Evolutionary conservation across 2,797 vertebrate genomes (phyloP).

Genomic region (Rachycentron canadum): DNA sequence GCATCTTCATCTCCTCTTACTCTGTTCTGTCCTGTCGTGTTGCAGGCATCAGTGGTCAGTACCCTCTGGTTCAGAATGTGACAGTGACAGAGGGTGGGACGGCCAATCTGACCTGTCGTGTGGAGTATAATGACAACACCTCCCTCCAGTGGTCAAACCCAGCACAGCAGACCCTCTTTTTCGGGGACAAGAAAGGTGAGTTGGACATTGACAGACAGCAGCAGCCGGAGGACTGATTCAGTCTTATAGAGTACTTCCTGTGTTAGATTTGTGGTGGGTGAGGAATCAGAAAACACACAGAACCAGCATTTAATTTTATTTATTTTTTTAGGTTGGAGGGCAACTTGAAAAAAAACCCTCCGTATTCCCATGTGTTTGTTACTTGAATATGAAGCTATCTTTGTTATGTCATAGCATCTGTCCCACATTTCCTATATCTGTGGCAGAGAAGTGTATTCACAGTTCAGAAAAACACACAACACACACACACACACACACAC

Average conservation of each 20-base stretch:
- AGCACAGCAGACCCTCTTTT: constrained; percentile 99
- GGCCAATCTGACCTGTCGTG: constrained; percentile 97
- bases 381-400: constrained; percentile 43
- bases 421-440: constrained; percentile 43
- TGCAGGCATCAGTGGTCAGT: constrained; percentile 88
- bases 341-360: constrained; percentile 14
- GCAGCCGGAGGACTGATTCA: constrained; percentile 24
- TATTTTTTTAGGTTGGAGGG: constrained; percentile 20
- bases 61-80: constrained; percentile 96
- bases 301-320: background rate
- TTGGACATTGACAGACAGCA: constrained; percentile 26
- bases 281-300: constrained; percentile 39
- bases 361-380: constrained; percentile 37
- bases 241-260: constrained; percentile 24
- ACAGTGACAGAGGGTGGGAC: constrained; percentile 96
- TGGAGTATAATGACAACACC: constrained; percentile 99
- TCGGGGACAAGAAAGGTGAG: constrained; percentile 99
- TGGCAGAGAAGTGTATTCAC: constrained; percentile 32
- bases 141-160: constrained; percentile 99
- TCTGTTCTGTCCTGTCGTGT: constrained; percentile 24
- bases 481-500: constrained; percentile 6
- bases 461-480: constrained; percentile 15
- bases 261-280: constrained; percentile 30
- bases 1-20: constrained; percentile 23
- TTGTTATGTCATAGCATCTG: constrained; percentile 49